Base-by-base conservation (phyloP, 2,113 vertebrate genomes). In the Urocynchramus pylzowi region DNA sequence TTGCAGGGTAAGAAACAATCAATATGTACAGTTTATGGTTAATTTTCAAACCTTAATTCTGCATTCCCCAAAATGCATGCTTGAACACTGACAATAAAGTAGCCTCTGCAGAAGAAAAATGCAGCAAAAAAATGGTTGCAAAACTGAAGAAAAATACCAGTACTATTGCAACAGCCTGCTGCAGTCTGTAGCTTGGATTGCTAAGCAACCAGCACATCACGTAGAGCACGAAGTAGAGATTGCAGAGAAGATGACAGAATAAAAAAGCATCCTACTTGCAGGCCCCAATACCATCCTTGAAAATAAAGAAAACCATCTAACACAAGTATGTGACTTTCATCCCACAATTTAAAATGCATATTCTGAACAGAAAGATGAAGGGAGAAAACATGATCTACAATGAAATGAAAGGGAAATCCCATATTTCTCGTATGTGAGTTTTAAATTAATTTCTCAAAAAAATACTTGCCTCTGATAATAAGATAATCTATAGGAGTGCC, bases 191-290 rank as follows among this genome's bases (percentile, higher is more conserved):
- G 65, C 91, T 50, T 57, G 63, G 31, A 96, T 94, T 94, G 94
- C 94, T 95, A 95, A 96, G 95, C 93, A 97, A 97, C 94, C 70
- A 83, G 67, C 70, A 74, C 42, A 83, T 39, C 61, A 57, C 1
- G 0, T 6, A 60, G 45, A 89, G 35, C 41, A 87, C 10, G 4
- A 69, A 89, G 65, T 2, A 47, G 73, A 68, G 77, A 69, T 28
- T 57, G 78, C 87, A 76, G 24, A 17, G 74, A 95, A 64, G 30
- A 47, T 0, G 0, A 60, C 35, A 92, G 37, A 64, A 80, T 28
- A 41, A 86, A 90, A 87, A 70, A 64, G 45, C 49, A 70, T 87
- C 70, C n/a, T 49, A 52, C 47, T 53, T 60, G 37, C n/a, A 61
- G 69, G 63, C 30, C 42, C 39, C 63, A 77, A 44, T 19, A 65